Evolutionary conservation across 2,797 vertebrate species (phyloP).

Genomic region (Neostethus bicornis): DNA sequence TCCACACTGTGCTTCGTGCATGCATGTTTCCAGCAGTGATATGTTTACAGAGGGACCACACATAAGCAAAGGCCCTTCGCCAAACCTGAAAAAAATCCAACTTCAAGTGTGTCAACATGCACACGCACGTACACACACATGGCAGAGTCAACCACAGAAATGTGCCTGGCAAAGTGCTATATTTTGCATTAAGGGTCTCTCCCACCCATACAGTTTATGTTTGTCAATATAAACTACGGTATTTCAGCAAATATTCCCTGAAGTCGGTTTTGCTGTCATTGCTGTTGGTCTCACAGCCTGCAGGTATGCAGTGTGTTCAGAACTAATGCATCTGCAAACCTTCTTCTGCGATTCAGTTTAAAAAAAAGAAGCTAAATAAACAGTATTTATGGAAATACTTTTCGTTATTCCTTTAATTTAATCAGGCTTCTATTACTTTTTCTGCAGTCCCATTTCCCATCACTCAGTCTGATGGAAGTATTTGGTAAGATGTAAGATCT

Average conservation of each 20-base stretch:
- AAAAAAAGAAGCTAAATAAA: slow-evolving; percentile 42
- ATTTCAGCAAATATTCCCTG: slow-evolving; percentile 62
- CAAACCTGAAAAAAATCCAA: slow-evolving; percentile 65
- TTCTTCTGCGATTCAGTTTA: slow-evolving; percentile 43
- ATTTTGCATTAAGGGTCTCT: slow-evolving; percentile 71
- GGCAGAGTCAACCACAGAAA: slow-evolving; percentile 70
- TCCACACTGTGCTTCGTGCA: slow-evolving; percentile 17
- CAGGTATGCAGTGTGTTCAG: slow-evolving; percentile 28
- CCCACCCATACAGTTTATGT: slow-evolving; percentile 65
- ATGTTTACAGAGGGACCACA: slow-evolving; percentile 72
- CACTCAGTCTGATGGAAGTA: slow-evolving; percentile 1
- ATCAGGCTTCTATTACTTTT: slow-evolving; percentile 1
- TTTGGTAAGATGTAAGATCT: slow-evolving; percentile 8
- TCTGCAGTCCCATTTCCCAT: slow-evolving; percentile 3
- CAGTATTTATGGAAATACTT: slow-evolving; percentile 26
- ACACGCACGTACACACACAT: slow-evolving; percentile 14
- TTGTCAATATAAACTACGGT: slow-evolving; percentile 79
- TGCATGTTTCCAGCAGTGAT: slow-evolving; percentile 50
- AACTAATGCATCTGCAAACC: slow-evolving; percentile 35
- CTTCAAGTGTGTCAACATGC: slow-evolving; percentile 62
- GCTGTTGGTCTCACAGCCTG: slow-evolving; percentile 42
- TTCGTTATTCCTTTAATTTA: slow-evolving; percentile 14
- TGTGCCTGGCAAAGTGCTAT: slow-evolving; percentile 64
- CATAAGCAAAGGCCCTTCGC: slow-evolving; percentile 52
- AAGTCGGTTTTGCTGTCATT: slow-evolving; percentile 39